Evolutionary conservation across 2,888 invertebrate genomes (phyloP).

Genomic region (Athripsodes cinereus): DNA sequence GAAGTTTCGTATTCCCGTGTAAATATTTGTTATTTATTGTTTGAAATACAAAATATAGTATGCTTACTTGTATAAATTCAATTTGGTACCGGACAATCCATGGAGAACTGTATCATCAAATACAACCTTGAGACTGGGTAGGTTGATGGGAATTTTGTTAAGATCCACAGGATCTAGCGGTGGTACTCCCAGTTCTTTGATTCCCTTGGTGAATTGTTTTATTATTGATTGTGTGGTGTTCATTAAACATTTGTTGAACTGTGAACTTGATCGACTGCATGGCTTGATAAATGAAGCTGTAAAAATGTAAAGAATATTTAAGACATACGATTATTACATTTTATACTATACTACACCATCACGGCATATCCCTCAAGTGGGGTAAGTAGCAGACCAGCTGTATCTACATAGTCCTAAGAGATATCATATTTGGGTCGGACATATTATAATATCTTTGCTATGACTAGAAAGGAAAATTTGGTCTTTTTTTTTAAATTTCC

Average conservation of each 20-base stretch:
- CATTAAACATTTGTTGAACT: constrained; percentile 15
- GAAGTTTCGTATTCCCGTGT: too few species aligned
- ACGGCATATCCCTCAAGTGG: too few species aligned
- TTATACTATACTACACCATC: too few species aligned
- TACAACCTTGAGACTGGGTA: constrained; percentile 41
- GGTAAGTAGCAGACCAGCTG: too few species aligned
- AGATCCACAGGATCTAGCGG: constrained; percentile 45
- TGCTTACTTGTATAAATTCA: constrained; percentile 44
- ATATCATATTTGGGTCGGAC: too few species aligned
- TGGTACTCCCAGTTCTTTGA: constrained; percentile 45
- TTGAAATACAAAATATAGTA: too few species aligned
- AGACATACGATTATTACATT: too few species aligned
- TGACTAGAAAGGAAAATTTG: too few species aligned
- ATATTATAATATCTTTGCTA: too few species aligned
- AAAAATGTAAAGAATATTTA: not conserved
- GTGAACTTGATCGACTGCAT: constrained; percentile 43
- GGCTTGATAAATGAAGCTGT: constrained; percentile 46
- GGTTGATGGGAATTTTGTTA: constrained; percentile 42
- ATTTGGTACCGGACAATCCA: constrained; percentile 39
- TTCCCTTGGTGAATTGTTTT: constrained; percentile 39
- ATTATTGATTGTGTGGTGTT: constrained; percentile 5
- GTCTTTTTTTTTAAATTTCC: too few species aligned
- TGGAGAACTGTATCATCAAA: constrained; percentile 46
- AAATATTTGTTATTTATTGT: too few species aligned
- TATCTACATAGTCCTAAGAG: too few species aligned